Base-by-base conservation (phyloP, 2,113 vertebrate genomes). In the Lonchura striata region DNA sequence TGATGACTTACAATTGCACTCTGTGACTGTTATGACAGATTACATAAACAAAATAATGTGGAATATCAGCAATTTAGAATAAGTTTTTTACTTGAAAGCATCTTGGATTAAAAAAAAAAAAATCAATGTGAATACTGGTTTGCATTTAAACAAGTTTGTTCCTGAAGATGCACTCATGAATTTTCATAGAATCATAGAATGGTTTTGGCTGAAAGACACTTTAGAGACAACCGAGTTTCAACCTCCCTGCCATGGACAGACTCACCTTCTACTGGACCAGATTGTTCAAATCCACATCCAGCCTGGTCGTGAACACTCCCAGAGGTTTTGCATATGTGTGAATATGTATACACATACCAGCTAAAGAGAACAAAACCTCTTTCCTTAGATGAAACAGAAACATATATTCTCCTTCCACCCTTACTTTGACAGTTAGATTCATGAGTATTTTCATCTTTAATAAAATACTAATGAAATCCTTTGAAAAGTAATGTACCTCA, bases 401-500 rank as follows among this genome's bases (percentile, higher is more conserved):
- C 42, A 19, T 37, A 46, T 93, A 47, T 77, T 88, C 19, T 23
- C 6, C 21, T 80, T 82, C n/a, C 15, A 94, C 19, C 11, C 57
- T 71, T 66, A 49, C 76, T 95, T 94, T 94, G 60, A 86, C 81
- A 91, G 78, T 50, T 11, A 89, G 35, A 85, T 57, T 89, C 37
- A 87, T 88, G 78, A 52, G 7, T 94, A 64, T 86, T 90, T 88
- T 52, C 22, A 90, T 70, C 42, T 86, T 88, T 91, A 94, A 24
- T 57, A 86, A 56, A 91, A 27, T 60, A 76, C 44, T 92, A 94
- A 96, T 74, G 82, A 94, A 96, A 93, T 27, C 35, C 64, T 91
- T 92, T 94, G 71, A 89, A 97, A 97, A 96, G 47, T 71, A 92
- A 94, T 69, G 35, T 84, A 64, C 63, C 47, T 93, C 30, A 95